These are phyloP conservation scores for Caenorhabditis sinica DNA, from an alignment of 2,888 invertebrate species.

Conservation along the genomic window DNA sequence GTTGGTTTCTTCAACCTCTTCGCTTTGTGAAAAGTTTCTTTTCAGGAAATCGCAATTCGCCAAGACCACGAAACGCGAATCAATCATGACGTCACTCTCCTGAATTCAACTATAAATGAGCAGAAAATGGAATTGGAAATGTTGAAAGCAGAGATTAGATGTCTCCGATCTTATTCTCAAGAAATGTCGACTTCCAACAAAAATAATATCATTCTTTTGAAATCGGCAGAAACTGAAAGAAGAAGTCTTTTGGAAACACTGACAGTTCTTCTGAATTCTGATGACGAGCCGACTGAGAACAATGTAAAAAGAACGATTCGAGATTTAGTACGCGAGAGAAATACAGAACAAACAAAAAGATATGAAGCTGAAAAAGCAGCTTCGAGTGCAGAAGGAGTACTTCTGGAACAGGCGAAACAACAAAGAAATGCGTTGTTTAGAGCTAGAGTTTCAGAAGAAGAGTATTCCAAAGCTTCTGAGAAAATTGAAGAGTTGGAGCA, in stretches of 20 bases:
- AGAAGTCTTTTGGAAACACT: conserved; percentile 67
- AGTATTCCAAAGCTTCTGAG: conserved; percentile 51
- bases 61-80: conserved; percentile 57
- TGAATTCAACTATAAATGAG: conserved; percentile 64
- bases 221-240: conserved; percentile 70
- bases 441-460: conserved; percentile 71
- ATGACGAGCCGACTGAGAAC: conserved; percentile 60
- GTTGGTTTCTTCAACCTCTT: background rate
- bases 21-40: background rate
- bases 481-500: conserved; percentile 67
- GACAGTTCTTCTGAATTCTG: conserved; percentile 63
- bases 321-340: conserved; percentile 60
- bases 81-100: conserved; percentile 63
- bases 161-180: conserved; percentile 61
- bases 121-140: conserved; percentile 66
- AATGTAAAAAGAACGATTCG: conserved; percentile 63
- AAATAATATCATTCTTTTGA: conserved; percentile 63
- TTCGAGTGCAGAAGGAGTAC: conserved; percentile 57
- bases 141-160: conserved; percentile 67
- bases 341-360: conserved; percentile 59
- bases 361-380: conserved; percentile 63
- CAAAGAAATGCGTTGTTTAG: conserved; percentile 70
- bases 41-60: conserved; percentile 64
- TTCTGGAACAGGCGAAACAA: conserved; percentile 71
- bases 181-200: conserved; percentile 65